Conservation (phyloP, 2,797 vertebrate genomes). For the Antrozous pallidus region DNA sequence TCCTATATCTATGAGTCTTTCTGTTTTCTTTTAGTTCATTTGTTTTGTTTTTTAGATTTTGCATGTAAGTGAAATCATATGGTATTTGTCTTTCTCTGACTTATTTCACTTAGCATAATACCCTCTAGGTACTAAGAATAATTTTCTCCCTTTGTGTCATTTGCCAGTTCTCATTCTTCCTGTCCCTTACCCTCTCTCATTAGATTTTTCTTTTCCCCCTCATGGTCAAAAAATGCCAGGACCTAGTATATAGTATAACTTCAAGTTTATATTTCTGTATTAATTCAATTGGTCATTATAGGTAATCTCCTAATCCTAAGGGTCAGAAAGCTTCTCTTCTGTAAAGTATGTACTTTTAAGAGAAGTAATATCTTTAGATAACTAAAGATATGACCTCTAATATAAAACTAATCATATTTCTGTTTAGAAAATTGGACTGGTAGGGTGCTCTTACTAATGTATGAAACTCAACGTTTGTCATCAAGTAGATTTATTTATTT, state of each 20-base stretch:
- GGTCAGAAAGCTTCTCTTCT: not conserved
- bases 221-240: not conserved
- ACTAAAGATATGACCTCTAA: not conserved
- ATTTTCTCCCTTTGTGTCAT: not conserved
- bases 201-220: not conserved
- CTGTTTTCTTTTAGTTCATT: not conserved
- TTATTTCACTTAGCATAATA: not conserved
- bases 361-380: not conserved
- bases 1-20: not conserved
- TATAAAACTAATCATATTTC: not conserved
- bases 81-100: not conserved
- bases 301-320: not conserved
- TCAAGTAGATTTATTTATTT: not conserved
- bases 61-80: not conserved
- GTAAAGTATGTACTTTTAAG: not conserved
- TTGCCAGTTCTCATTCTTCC: not conserved
- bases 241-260: not conserved
- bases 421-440: not conserved
- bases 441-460: not conserved
- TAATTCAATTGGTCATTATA: not conserved
- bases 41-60: not conserved
- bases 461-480: conserved; percentile 1
- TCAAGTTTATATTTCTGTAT: not conserved
- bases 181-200: not conserved
- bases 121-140: not conserved